Conservation (phyloP, 2,797 vertebrate species). For the Serranus cabrilla region DNA sequence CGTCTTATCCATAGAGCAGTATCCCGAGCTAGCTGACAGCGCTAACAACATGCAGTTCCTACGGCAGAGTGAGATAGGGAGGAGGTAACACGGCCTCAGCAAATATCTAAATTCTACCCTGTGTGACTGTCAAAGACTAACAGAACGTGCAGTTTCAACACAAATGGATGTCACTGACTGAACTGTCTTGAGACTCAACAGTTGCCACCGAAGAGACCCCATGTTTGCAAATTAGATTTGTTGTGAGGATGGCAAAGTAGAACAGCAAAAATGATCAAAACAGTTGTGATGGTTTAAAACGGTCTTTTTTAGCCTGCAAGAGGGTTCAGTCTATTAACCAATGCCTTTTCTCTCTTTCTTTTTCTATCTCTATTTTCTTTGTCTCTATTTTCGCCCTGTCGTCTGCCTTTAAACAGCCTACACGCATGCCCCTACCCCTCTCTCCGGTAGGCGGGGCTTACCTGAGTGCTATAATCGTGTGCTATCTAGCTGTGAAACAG, state of each 20-base stretch:
- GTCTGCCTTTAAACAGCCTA: constrained; percentile 68
- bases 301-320: constrained; percentile 23
- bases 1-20: constrained; percentile 99
- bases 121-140: constrained; percentile 58
- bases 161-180: constrained; percentile 62
- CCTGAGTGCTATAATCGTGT: constrained; percentile 64
- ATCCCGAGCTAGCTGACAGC: constrained; percentile 98
- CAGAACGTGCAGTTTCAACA: constrained; percentile 52
- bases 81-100: constrained; percentile 94
- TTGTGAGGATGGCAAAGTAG: constrained; percentile 26
- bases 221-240: constrained; percentile 41
- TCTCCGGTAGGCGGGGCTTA: constrained; percentile 60
- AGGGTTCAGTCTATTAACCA: constrained; percentile 26
- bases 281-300: constrained; percentile 26
- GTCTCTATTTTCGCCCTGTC: constrained; percentile 45
- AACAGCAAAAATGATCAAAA: constrained; percentile 41
- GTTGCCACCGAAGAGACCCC: constrained; percentile 78
- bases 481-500: constrained; percentile 74
- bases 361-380: constrained; percentile 62
- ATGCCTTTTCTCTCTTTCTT: constrained; percentile 59
- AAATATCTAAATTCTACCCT: background rate
- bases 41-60: constrained; percentile 99
- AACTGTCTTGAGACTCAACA: constrained; percentile 65
- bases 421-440: constrained; percentile 60
- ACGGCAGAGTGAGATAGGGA: constrained; percentile 98